phyloP scores from a whole-genome alignment of 2,113 vertebrate genomes.

The Phalacrocorax aristotelis region DNA sequence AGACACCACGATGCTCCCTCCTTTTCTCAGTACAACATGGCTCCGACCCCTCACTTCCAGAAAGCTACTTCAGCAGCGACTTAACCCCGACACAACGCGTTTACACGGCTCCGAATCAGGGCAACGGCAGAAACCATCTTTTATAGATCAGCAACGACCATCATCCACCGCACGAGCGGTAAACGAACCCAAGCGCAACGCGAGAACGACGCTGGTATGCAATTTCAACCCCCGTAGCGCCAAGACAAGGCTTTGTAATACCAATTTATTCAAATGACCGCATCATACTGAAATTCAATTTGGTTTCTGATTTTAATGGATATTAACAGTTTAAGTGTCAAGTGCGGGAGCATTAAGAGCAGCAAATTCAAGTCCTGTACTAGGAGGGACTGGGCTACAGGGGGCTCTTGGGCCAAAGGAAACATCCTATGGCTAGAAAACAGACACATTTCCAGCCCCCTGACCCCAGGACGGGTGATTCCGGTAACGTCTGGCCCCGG shows the following conservation, averaged over 20 bases:
- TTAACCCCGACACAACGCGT: fast-evolving
- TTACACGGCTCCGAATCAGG: not conserved
- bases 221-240: not conserved
- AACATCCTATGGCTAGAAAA: too few relatives aligned
- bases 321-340: not conserved
- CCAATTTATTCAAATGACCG: too few relatives aligned
- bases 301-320: not conserved
- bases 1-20: not conserved
- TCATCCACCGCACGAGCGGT: fast-evolving
- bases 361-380: not conserved
- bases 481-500: not conserved
- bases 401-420: not conserved
- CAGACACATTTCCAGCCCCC: too few relatives aligned
- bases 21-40: fast-evolving
- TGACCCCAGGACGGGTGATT: fast-evolving
- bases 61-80: not conserved
- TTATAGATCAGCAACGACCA: not conserved
- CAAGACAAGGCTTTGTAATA: not conserved
- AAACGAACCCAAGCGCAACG: not conserved
- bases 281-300: not conserved
- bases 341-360: not conserved
- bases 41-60: not conserved
- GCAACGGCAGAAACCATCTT: not conserved
- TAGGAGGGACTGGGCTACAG: not conserved
- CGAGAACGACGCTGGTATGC: fast-evolving